Evolutionary conservation across 1,140 invertebrate genomes (phyloP), one percentile per base, ranked within the genome.

Genomic region (Platyura marginata): DNA sequence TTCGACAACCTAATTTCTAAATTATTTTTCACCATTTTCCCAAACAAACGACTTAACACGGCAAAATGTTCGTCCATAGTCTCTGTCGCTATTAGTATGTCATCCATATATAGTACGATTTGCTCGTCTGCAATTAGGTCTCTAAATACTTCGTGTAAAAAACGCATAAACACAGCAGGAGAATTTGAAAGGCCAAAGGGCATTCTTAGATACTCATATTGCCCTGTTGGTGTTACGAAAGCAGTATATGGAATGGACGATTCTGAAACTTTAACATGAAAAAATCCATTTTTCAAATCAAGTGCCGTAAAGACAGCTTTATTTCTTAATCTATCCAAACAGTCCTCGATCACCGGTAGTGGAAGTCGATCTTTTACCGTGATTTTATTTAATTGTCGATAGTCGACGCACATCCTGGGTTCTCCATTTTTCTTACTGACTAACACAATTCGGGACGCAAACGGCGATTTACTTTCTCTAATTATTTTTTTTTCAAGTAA

Each of bases 1-100:
- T 65, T 65, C 42, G 59, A 55, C 52, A 51, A 50, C 20, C 59
- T 61, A 1, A 63, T 48, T 21, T 51, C 33, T 32, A 64, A 46
- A 2, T 55, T 61, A 51, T 58, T 58, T 1, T 59, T 41, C 3
- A 41, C 43, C 10, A 59, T 48, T 2, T 47, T 44, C 9, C 42
- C 8, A 6, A 62, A 25, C 2, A 57, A 52, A 40, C 43, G n/a
- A 33, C 47, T 43, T 10, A 59, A 39, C 22, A 46, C 40, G 11
- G 22, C 16, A 4, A 48, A 44, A 46, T 48, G 44, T 11, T 41
- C 32, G 13, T 47, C 42, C 10, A 41, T 25, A n/a, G 15, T n/a
- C 21, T 36, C 15, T 3, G 40, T 44, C 2, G 40, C 42, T n/a
- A 47, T 39, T 10, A 38, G 15, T 21, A 48, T 36, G 10, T 48